Conservation (phyloP, 1,140 invertebrate species). For the Asobara japonica region DNA sequence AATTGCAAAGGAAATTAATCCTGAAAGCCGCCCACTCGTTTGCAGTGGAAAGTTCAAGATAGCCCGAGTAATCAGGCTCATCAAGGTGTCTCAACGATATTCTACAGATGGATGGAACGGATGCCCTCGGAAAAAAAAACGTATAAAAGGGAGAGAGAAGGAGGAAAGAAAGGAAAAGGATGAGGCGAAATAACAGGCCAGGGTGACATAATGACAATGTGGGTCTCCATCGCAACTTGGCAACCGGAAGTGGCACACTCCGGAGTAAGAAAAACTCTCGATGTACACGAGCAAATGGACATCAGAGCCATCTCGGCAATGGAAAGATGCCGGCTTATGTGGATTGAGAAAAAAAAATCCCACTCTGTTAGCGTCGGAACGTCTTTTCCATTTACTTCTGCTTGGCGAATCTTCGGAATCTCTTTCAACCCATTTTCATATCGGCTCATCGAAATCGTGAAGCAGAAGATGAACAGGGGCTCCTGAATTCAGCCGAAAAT, state of each 20-base stretch:
- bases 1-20: background rate
- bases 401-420: background rate
- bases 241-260: constrained; percentile 27
- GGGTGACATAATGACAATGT: constrained; percentile 38
- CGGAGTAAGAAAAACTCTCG: background rate
- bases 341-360: background rate
- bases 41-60: background rate
- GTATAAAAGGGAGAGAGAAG: constrained; percentile 3
- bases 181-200: constrained; percentile 28
- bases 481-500: background rate
- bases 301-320: background rate
- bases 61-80: constrained; percentile 19
- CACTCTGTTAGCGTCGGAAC: background rate
- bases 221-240: background rate
- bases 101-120: constrained; percentile 19
- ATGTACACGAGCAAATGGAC: background rate
- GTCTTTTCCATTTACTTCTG: background rate
- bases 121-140: constrained; percentile 24
- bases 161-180: constrained; percentile 16
- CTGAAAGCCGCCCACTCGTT: background rate
- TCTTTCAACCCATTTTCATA: background rate
- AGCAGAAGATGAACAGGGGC: background rate
- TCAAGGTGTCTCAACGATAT: constrained; percentile 2
- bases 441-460: background rate
- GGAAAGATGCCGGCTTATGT: background rate